Evolutionary conservation across 2,888 invertebrate species (phyloP), one percentile per base, ranked within the genome.

Genomic region (Micoletzkya japonica): DNA sequence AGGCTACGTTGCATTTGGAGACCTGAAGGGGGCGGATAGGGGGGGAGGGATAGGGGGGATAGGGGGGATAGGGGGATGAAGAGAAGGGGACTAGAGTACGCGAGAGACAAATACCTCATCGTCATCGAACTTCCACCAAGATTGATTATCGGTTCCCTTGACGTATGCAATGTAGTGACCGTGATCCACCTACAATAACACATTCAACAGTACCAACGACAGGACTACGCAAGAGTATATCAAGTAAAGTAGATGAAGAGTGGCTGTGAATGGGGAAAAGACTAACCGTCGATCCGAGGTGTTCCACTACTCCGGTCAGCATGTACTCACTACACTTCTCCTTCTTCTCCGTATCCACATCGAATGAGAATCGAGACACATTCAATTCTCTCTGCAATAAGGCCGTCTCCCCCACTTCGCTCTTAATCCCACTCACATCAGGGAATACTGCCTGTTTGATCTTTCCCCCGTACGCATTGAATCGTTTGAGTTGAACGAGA

Each of bases 401-500:
- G 2, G 14, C 10, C 54, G n/a, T 54, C 14, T 3, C 26, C 54
- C 26, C 54, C 39, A 10, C 24, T 26, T 39, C 54, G 26, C 24
- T 14, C 10, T 10, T 28, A 26, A 2, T 3, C 28, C 26, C 54
- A 54, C 54, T 10, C 17, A 39, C 54, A n/a, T 14, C 26, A n/a
- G 26, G 14, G 26, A 54, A 2, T 24, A 26, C 24, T 10, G 74
- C 71, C 24, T 74, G 71, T 20, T 74, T 56, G 24, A 77, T 81
- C 69, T 81, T 81, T 28, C 74, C 70, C 3, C 79, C 76, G 58
- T 70, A 79, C 10, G 73, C 64, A 44, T 80, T 80, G 68, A 81
- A 81, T 6, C 81, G 64, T 69, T 82, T 81, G 37, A 81, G 56
- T 32, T 82, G 81, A 20, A 81, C 72, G 37, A 81, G 72, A 36